These are phyloP conservation scores for Meiosimyza decipiens DNA, from an alignment of 2,888 invertebrate genomes.

Conservation along the genomic window DNA sequence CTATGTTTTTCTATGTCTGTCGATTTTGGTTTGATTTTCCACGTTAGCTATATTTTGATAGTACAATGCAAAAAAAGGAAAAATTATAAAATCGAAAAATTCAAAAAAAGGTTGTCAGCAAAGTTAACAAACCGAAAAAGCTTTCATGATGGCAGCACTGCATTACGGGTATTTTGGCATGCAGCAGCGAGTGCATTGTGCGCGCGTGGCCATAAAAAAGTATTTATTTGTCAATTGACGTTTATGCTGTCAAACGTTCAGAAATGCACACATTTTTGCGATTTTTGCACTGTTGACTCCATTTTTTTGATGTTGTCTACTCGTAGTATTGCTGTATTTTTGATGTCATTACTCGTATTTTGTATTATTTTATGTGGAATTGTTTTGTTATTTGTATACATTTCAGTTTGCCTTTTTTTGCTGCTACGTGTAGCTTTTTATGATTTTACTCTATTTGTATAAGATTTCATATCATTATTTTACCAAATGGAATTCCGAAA, in stretches of 20 bases:
- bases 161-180: too few species aligned
- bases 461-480: conserved; percentile 17
- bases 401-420: background rate
- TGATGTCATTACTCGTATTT: too few species aligned
- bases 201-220: too few species aligned
- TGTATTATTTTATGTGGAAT: background rate
- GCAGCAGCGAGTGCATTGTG: too few species aligned
- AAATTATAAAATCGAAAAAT: too few species aligned
- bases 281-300: too few species aligned
- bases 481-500: background rate
- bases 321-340: too few species aligned
- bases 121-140: too few species aligned
- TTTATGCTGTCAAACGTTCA: conserved; percentile 14
- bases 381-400: background rate
- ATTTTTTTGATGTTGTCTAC: too few species aligned
- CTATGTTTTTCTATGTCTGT: conserved; percentile 4
- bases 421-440: too few species aligned
- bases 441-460: background rate
- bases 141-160: too few species aligned
- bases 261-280: conserved; percentile 19
- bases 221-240: conserved; percentile 12
- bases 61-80: background rate
- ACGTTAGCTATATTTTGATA: background rate
- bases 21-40: background rate
- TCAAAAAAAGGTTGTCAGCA: too few species aligned